Evolutionary conservation across 2,888 invertebrate genomes (phyloP).

Genomic region (Sympetrum striolatum): DNA sequence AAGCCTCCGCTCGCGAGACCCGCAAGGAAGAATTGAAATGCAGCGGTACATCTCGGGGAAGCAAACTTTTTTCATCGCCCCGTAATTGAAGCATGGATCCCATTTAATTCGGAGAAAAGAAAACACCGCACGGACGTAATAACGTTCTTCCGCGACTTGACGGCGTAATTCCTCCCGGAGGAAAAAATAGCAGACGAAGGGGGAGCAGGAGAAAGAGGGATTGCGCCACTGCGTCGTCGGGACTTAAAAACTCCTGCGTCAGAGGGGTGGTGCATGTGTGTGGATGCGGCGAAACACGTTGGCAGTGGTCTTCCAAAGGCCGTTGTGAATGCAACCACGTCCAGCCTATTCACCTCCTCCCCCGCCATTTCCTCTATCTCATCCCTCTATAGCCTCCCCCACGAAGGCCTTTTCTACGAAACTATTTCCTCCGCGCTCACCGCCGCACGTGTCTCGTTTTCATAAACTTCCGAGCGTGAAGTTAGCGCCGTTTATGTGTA

Average conservation of each 20-base stretch:
- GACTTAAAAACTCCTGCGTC: neutral
- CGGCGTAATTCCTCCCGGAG: neutral
- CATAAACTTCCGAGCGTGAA: too few species aligned
- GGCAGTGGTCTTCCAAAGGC: neutral
- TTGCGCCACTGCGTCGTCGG: neutral
- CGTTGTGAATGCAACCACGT: slow-evolving; percentile 7
- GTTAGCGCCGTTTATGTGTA: neutral
- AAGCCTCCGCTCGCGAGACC: too few species aligned
- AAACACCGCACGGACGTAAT: too few species aligned
- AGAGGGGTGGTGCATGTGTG: neutral
- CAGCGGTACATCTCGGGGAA: too few species aligned
- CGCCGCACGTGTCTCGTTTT: neutral
- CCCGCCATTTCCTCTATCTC: neutral
- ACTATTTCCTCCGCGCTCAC: neutral
- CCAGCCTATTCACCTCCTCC: neutral
- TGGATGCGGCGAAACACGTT: neutral
- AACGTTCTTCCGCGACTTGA: neutral
- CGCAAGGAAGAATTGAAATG: too few species aligned
- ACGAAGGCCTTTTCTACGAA: neutral
- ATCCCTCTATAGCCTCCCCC: neutral
- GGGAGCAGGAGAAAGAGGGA: neutral
- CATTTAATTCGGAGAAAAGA: too few species aligned
- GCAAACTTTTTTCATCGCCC: too few species aligned
- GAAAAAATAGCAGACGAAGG: neutral
- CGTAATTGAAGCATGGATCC: too few species aligned